Base-by-base conservation (phyloP, 1,140 invertebrate species). In the Cyphomyrmex costatus region DNA sequence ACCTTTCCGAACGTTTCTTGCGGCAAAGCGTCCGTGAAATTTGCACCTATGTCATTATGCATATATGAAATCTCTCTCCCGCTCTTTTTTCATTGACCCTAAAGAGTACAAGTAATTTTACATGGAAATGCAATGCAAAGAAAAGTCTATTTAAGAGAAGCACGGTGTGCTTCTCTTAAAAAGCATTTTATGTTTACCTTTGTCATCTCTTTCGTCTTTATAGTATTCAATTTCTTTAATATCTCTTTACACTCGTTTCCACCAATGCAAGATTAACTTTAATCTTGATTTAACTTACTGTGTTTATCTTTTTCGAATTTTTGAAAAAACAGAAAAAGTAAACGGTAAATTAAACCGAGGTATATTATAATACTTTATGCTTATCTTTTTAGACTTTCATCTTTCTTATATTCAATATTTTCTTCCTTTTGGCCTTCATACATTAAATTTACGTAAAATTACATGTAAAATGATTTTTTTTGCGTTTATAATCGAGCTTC, bases 1-100 rank as follows among this genome's bases (percentile, higher is more conserved):
- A 86, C 82, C 86, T 88, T 80, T 76, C 53, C 61, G 60, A 77
- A 85, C 33, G 73, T 46, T 58, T 78, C 60, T 51, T 73, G 68
- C 53, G 21, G 61, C 53, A 53, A 88, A 16, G 46, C 24, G 49
- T 24, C 82, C 87, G 53, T 80, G 82, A 89, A 88, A 88, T 60
- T 79, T 70, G 21, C 58, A 85, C 46, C 33, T 68, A 58, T 63
- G 74, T 71, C 58, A 60, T 88, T 36, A 68, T 14, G 12, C 36
- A 21, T n/a, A 53, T 46, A 53, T 46, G 36, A 61, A 53, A 49
- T 73, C 49, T 58, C 36, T 33, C 49, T 74, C 24, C 24, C 14
- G 51, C 16, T 83, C 16, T 83, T 74, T 83, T 83, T 83, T 83
- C 42, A 27, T 61, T 60, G 68, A 74, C 3, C 21, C 33, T 70